These are phyloP conservation scores for Trichogramma dendrolimi DNA, from an alignment of 2,888 invertebrate species.

Conservation along the genomic window DNA sequence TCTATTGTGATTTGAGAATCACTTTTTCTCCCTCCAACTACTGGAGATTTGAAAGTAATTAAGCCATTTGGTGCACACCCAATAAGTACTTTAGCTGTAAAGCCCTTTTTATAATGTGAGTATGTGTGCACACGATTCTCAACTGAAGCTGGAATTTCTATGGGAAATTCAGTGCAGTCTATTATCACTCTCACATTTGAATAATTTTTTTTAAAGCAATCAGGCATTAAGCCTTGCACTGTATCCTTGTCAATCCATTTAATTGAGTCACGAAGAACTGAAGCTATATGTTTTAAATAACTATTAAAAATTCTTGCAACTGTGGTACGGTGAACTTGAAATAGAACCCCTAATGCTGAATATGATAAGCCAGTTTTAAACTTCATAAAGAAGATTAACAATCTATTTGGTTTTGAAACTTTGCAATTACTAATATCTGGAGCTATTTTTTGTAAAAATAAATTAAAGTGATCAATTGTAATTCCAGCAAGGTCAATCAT, in stretches of 20 bases:
- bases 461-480: constrained; percentile 18
- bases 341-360: constrained; percentile 30
- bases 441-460: constrained; percentile 22
- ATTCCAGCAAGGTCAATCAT: constrained; percentile 26
- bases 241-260: constrained; percentile 17
- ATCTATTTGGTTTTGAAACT: constrained; percentile 26
- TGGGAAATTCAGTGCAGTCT: constrained; percentile 26
- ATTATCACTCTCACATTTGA: constrained; percentile 25
- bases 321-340: constrained; percentile 28
- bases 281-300: constrained; percentile 9
- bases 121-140: constrained; percentile 18
- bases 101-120: constrained; percentile 27
- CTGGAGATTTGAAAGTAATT: constrained; percentile 26
- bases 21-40: constrained; percentile 27
- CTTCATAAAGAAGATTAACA: constrained; percentile 33
- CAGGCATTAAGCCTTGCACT: constrained; percentile 15
- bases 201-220: constrained; percentile 15
- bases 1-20: constrained; percentile 30
- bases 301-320: constrained; percentile 29
- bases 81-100: constrained; percentile 29
- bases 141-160: constrained; percentile 15
- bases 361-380: constrained; percentile 32
- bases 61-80: constrained; percentile 31
- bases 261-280: constrained; percentile 9
- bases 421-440: constrained; percentile 19